Percentiles rank a stretch among this genome's conserved stretches.
phyloP scores from a whole-genome alignment of 2,797 vertebrate genomes.

The Coluber constrictor region DNA sequence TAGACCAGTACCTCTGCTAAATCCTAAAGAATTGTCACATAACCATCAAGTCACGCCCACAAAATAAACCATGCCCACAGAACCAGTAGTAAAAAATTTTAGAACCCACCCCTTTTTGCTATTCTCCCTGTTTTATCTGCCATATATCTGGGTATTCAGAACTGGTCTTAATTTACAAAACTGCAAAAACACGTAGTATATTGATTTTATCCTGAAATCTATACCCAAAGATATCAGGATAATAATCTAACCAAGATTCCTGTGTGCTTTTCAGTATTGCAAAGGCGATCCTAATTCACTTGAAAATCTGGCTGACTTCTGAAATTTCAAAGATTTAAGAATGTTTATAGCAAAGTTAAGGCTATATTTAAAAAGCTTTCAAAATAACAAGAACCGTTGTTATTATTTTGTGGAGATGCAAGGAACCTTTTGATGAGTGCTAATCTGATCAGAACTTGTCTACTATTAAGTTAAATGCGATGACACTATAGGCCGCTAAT shows the following conservation, averaged over 20 bases:
- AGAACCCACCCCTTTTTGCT: neutral
- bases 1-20: no score
- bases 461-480: neutral
- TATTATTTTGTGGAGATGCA: neutral
- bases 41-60: no score
- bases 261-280: neutral
- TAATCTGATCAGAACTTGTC: neutral
- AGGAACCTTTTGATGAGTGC: neutral
- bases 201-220: neutral
- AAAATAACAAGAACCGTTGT: constrained; percentile 10
- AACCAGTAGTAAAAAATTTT: no score
- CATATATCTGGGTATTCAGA: accelerated
- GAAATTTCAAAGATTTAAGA: neutral
- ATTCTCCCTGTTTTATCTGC: accelerated
- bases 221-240: accelerated
- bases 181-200: accelerated
- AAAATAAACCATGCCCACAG: no score
- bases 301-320: neutral
- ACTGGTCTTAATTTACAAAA: neutral
- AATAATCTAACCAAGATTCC: accelerated
- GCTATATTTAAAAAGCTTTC: neutral
- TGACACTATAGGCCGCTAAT: neutral
- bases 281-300: neutral
- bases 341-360: neutral
- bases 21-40: no score